Conservation (phyloP, 2,888 invertebrate genomes). For the Parthenolecanium corni region DNA sequence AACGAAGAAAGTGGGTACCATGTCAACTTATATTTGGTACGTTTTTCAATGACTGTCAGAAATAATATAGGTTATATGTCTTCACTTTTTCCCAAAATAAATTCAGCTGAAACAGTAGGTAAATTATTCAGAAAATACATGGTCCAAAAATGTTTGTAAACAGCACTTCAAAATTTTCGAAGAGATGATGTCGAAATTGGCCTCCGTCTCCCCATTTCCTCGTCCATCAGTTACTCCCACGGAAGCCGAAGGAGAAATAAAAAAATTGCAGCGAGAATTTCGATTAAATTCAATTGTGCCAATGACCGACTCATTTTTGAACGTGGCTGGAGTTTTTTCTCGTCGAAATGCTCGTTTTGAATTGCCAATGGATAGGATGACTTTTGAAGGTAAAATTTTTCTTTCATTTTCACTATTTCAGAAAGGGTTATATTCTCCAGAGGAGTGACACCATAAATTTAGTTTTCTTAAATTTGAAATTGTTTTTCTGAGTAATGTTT, state of each 20-base stretch:
- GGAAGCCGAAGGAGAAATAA: conserved; percentile 27
- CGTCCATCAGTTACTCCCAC: background rate
- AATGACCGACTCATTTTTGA: conserved; percentile 49
- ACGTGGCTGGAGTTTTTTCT: conserved; percentile 62
- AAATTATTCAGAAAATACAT: no score
- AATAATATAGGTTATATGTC: no score
- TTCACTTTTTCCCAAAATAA: background rate
- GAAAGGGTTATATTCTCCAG: background rate
- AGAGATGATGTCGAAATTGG: no score
- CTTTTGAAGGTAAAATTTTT: conserved; percentile 33
- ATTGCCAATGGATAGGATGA: conserved; percentile 55
- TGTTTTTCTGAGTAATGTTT: no score
- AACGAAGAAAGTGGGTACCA: no score
- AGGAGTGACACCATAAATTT: no score
- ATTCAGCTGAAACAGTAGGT: conserved; percentile 25
- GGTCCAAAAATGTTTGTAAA: conserved; percentile 28
- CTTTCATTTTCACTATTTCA: conserved; percentile 33
- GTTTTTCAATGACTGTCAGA: no score
- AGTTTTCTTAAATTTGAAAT: no score
- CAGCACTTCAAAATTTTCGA: background rate
- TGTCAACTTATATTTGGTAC: no score
- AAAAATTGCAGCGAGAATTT: conserved; percentile 35
- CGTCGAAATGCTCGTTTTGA: conserved; percentile 62
- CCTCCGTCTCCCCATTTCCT: background rate
- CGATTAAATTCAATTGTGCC: conserved; percentile 44